Conservation (phyloP, 1,140 invertebrate genomes). For the Temnothorax longispinosus region DNA sequence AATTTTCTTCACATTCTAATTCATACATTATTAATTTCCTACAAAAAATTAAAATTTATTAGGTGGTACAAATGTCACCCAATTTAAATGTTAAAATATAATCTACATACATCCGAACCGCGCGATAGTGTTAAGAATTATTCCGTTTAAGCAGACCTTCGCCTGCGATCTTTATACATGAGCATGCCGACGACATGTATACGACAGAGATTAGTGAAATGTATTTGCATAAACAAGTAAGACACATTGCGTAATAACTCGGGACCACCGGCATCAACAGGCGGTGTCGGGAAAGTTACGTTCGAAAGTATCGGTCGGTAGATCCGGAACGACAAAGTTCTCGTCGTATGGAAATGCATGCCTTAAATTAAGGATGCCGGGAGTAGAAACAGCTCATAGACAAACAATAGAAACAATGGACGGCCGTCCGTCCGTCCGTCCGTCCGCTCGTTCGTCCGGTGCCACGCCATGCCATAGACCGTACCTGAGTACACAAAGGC, state of each 20-base stretch:
- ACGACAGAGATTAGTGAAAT: slow-evolving; percentile 44
- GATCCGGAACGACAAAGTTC: slow-evolving; percentile 47
- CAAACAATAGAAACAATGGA: slow-evolving; percentile 75
- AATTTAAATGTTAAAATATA: slow-evolving; percentile 39
- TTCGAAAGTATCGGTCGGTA: background rate
- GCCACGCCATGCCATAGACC: slow-evolving; percentile 59
- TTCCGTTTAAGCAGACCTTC: slow-evolving; percentile 9
- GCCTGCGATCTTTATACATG: background rate
- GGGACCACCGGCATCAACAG: slow-evolving; percentile 38
- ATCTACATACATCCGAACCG: background rate
- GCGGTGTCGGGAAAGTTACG: background rate
- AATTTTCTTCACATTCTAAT: background rate
- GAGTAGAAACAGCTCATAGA: slow-evolving; percentile 60
- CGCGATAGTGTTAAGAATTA: slow-evolving; percentile 20
- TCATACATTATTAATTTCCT: background rate
- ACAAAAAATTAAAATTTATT: background rate
- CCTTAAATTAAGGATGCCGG: slow-evolving; percentile 68
- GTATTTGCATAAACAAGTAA: slow-evolving; percentile 44
- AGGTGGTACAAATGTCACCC: background rate
- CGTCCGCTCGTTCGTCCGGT: slow-evolving; percentile 11
- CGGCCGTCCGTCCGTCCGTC: background rate
- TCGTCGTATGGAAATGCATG: slow-evolving; percentile 67
- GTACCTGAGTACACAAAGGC: slow-evolving; percentile 71
- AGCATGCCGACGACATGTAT: slow-evolving; percentile 28
- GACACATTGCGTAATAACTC: slow-evolving; percentile 27